These are phyloP conservation scores for Athetis lepigone DNA, from an alignment of 2,888 invertebrate genomes.

Conservation along the genomic window DNA sequence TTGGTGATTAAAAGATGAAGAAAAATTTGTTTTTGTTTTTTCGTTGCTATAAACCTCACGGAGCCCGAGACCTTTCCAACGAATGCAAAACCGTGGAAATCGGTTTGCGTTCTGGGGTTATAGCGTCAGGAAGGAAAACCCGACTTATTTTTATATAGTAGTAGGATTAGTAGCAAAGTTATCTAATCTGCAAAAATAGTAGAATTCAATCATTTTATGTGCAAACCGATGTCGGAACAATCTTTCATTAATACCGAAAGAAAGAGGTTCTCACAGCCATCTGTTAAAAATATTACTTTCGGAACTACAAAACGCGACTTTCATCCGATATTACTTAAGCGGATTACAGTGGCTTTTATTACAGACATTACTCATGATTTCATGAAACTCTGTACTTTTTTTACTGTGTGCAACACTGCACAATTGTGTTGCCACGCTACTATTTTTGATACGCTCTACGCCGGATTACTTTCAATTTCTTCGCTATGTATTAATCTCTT, in stretches of 20 bases:
- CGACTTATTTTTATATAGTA: too few species aligned
- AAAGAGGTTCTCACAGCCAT: slow-evolving; percentile 26
- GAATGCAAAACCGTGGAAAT: too few species aligned
- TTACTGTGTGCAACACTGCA: slow-evolving; percentile 42
- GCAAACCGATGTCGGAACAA: not conserved
- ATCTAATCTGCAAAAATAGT: too few species aligned
- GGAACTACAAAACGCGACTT: slow-evolving; percentile 44
- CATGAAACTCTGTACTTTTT: slow-evolving; percentile 45
- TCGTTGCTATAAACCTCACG: too few species aligned
- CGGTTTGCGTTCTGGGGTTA: too few species aligned
- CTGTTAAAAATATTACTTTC: slow-evolving; percentile 33
- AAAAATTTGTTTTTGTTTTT: too few species aligned
- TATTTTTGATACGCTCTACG: slow-evolving; percentile 58
- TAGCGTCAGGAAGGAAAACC: too few species aligned
- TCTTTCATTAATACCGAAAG: slow-evolving; percentile 19
- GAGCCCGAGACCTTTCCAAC: too few species aligned
- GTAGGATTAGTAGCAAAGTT: too few species aligned
- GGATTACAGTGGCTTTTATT: slow-evolving; percentile 53
- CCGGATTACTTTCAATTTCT: slow-evolving; percentile 59
- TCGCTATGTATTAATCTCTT: slow-evolving; percentile 18
- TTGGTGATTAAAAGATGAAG: too few species aligned
- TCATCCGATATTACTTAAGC: slow-evolving; percentile 54
- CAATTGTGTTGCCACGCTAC: slow-evolving; percentile 37
- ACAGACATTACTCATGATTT: slow-evolving; percentile 53
- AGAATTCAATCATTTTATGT: too few species aligned